Percentiles rank a stretch among this genome's conserved stretches.
These are phyloP conservation scores for Dendroctonus valens DNA, from an alignment of 1,140 invertebrate genomes.

Conservation along the genomic window DNA sequence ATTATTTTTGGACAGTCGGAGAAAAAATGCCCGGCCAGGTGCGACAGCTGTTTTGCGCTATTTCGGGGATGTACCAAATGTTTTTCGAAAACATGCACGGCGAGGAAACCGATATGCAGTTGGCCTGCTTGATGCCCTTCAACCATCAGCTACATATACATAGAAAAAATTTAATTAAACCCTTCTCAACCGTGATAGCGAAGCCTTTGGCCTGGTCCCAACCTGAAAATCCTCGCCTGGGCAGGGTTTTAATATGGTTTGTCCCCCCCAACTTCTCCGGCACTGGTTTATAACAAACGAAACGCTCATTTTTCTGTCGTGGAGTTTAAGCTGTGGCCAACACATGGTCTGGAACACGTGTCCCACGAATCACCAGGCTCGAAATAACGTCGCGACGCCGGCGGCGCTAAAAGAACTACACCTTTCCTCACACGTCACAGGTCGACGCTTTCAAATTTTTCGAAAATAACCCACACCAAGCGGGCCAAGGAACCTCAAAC, in stretches of 20 bases:
- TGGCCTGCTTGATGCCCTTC: too few relatives aligned
- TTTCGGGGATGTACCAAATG: constrained; percentile 30
- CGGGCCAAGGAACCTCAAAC: too few relatives aligned
- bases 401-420: constrained; percentile 32
- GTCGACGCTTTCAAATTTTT: neutral
- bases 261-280: neutral
- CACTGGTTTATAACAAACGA: constrained; percentile 23
- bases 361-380: constrained; percentile 22
- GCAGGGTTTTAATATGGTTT: too few relatives aligned
- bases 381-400: constrained; percentile 31
- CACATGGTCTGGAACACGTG: constrained; percentile 32
- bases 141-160: too few relatives aligned
- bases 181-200: neutral
- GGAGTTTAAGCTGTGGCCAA: constrained; percentile 27
- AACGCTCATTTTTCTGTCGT: constrained; percentile 31
- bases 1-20: constrained; percentile 28
- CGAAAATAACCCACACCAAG: neutral
- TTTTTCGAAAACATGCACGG: constrained; percentile 8
- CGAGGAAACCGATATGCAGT: too few relatives aligned
- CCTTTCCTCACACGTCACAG: neutral
- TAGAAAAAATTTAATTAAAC: neutral
- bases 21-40: constrained; percentile 31
- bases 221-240: neutral
- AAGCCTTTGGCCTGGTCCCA: neutral
- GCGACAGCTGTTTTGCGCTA: constrained; percentile 30